Evolutionary conservation across 2,797 vertebrate species (phyloP).

Genomic region (Leptoclinus maculatus): DNA sequence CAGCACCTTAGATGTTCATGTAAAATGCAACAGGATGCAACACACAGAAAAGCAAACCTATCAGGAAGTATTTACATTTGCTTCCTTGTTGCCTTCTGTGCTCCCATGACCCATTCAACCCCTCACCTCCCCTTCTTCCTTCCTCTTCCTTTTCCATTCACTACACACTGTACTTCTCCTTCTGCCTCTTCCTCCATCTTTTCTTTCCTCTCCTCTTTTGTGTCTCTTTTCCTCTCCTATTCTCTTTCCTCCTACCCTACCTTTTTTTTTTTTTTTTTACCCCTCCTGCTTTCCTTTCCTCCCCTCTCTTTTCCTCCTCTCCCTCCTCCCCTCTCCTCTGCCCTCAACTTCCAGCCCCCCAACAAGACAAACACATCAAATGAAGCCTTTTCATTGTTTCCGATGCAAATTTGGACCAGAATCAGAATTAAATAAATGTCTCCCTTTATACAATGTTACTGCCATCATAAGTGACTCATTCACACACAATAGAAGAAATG

Average conservation of each 20-base stretch:
- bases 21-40: neutral
- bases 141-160: neutral
- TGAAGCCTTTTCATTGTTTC: slow-evolving; percentile 76
- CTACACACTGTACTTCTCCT: neutral
- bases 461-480: slow-evolving; percentile 84
- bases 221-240: neutral
- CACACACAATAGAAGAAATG: slow-evolving; percentile 80
- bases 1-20: neutral
- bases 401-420: slow-evolving; percentile 79
- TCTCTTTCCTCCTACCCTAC: neutral
- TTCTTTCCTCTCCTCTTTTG: neutral
- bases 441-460: slow-evolving; percentile 78
- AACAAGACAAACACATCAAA: slow-evolving; percentile 81
- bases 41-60: neutral
- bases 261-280: neutral
- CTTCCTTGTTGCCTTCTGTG: neutral
- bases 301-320: neutral
- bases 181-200: neutral
- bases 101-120: neutral
- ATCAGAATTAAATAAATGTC: slow-evolving; percentile 81
- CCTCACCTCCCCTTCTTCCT: neutral
- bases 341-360: slow-evolving; percentile 62
- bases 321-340: neutral
- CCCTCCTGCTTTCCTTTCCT: neutral
- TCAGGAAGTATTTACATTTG: neutral